phyloP scores from a whole-genome alignment of 1,140 invertebrate genomes.

The Zaprionus camerounensis region DNA sequence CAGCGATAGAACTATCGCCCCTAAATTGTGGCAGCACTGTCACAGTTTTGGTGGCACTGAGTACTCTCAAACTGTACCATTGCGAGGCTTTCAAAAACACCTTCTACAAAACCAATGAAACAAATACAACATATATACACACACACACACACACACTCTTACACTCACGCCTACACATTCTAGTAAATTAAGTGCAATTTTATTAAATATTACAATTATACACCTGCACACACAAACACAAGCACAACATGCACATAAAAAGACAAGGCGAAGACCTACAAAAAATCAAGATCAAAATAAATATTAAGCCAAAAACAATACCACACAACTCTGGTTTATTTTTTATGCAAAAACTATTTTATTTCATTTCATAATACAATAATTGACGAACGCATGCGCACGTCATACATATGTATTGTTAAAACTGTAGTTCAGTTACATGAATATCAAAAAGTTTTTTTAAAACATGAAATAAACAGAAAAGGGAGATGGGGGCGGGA shows the following conservation, averaged over 20 bases:
- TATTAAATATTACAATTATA: constrained; percentile 81
- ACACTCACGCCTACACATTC: constrained; percentile 68
- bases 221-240: constrained; percentile 47
- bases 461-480: constrained; percentile 34
- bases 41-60: constrained; percentile 30
- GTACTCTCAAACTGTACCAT: constrained; percentile 54
- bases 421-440: constrained; percentile 62
- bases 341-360: constrained; percentile 77
- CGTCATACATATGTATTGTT: constrained; percentile 57
- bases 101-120: constrained; percentile 38
- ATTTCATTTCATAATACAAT: constrained; percentile 80
- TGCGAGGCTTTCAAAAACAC: constrained; percentile 61
- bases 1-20: constrained; percentile 17
- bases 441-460: constrained; percentile 51
- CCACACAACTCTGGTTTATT: not conserved
- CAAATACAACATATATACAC: constrained; percentile 36
- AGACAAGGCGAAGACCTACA: constrained; percentile 77
- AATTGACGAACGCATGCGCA: constrained; percentile 73
- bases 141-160: constrained; percentile 34
- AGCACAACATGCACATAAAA: constrained; percentile 74
- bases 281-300: constrained; percentile 66
- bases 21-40: constrained; percentile 22
- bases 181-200: constrained; percentile 74
- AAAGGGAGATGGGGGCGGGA: not conserved
- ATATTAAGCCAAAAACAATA: constrained; percentile 40